Conservation (phyloP, 2,888 invertebrate species). For the Acanthopleura granulata region DNA sequence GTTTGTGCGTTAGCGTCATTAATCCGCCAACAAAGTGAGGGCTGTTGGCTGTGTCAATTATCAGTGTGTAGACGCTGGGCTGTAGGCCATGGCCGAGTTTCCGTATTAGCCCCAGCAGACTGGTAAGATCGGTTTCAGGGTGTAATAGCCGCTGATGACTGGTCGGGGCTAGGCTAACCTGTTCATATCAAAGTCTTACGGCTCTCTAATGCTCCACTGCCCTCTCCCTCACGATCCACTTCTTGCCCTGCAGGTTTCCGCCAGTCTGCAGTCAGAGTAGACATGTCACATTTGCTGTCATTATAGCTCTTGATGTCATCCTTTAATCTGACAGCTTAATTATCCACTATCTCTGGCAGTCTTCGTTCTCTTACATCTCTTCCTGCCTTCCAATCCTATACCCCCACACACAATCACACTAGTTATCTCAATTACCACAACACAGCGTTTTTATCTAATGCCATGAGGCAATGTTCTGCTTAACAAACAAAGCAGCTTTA, state of each 20-base stretch:
- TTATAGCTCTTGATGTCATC: conserved; percentile 5
- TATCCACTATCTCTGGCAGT: not conserved
- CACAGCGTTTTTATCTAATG: not conserved
- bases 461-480: not conserved
- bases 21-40: too few relatives aligned
- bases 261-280: not conserved
- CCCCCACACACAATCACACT: conserved; percentile 7
- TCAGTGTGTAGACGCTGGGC: too few relatives aligned
- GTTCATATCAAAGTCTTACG: too few relatives aligned
- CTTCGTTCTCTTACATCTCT: not conserved
- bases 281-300: conserved; percentile 10
- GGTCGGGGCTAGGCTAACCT: too few relatives aligned
- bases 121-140: too few relatives aligned
- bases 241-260: not conserved
- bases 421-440: not conserved
- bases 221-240: not conserved
- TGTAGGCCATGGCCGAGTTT: too few relatives aligned
- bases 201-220: too few relatives aligned
- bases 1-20: too few relatives aligned
- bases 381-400: not conserved
- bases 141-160: too few relatives aligned
- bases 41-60: too few relatives aligned
- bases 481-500: not conserved
- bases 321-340: conserved; percentile 12
- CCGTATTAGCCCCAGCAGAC: too few relatives aligned